phyloP scores from a whole-genome alignment of 2,113 vertebrate genomes.

The Epinephelus moara region DNA sequence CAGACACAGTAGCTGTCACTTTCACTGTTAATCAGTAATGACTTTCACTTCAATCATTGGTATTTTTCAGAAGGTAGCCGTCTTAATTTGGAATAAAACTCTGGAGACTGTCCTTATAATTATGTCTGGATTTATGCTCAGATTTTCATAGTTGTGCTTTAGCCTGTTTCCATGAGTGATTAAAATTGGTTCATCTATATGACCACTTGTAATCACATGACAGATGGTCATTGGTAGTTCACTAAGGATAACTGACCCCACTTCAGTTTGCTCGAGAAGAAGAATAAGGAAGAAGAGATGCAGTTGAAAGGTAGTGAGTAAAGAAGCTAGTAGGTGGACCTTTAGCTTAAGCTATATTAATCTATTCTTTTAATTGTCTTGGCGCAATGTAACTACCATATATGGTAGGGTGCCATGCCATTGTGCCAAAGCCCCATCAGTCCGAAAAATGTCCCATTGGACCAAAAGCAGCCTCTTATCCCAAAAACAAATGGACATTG shows the following conservation, averaged over 20 bases:
- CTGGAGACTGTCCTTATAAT: background rate
- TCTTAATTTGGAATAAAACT: slow-evolving; percentile 17
- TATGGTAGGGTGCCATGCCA: no score
- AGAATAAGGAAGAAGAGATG: background rate
- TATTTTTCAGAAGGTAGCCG: slow-evolving; percentile 7
- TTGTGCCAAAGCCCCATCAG: no score
- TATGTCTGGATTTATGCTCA: background rate
- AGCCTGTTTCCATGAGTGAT: background rate
- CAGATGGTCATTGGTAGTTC: no score
- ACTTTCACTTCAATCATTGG: slow-evolving; percentile 13
- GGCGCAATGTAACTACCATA: background rate
- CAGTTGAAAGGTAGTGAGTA: background rate
- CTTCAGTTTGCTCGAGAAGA: background rate
- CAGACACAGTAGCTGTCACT: background rate
- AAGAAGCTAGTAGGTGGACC: background rate
- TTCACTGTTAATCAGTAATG: slow-evolving; percentile 1
- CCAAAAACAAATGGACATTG: no score
- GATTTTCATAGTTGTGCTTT: background rate
- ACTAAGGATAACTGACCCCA: background rate
- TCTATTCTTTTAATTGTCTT: no score
- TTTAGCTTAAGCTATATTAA: background rate
- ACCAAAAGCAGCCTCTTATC: no score
- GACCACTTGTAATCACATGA: no score
- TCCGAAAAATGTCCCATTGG: no score
- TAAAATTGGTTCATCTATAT: no score